phyloP scores from a whole-genome alignment of 2,888 invertebrate species.

The Trachelus troglodyta region DNA sequence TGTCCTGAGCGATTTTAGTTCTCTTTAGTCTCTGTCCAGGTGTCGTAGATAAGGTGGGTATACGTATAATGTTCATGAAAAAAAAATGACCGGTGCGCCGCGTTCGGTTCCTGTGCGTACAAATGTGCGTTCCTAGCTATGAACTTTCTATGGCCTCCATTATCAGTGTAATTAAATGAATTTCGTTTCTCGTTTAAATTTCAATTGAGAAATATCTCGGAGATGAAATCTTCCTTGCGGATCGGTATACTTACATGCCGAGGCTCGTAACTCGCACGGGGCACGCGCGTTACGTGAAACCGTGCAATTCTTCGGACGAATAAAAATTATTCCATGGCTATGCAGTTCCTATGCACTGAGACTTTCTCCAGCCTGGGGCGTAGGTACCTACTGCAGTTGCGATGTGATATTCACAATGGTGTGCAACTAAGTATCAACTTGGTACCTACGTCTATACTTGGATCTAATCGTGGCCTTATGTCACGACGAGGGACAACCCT shows the following conservation, averaged over 20 bases:
- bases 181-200: neutral
- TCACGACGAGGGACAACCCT: neutral
- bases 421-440: neutral
- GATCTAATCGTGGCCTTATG: neutral
- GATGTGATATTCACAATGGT: neutral
- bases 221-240: neutral
- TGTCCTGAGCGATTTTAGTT: neutral
- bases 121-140: neutral
- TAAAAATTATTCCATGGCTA: neutral
- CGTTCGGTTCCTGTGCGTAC: neutral
- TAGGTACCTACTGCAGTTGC: neutral
- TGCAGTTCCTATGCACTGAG: conserved; percentile 8
- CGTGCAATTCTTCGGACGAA: conserved; percentile 25
- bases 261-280: conserved; percentile 8
- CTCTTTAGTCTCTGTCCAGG: neutral
- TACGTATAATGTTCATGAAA: neutral
- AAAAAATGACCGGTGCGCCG: neutral
- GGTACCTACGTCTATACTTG: neutral
- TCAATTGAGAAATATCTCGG: neutral
- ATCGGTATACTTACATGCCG: neutral
- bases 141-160: neutral
- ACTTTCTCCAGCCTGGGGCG: conserved; percentile 41
- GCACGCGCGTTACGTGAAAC: conserved; percentile 43
- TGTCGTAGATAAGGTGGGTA: neutral
- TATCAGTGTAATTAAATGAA: neutral